Percentiles rank a stretch among this genome's conserved stretches.
These are phyloP conservation scores for Nephrotoma guestfalica DNA, from an alignment of 2,888 invertebrate species.

Conservation along the genomic window DNA sequence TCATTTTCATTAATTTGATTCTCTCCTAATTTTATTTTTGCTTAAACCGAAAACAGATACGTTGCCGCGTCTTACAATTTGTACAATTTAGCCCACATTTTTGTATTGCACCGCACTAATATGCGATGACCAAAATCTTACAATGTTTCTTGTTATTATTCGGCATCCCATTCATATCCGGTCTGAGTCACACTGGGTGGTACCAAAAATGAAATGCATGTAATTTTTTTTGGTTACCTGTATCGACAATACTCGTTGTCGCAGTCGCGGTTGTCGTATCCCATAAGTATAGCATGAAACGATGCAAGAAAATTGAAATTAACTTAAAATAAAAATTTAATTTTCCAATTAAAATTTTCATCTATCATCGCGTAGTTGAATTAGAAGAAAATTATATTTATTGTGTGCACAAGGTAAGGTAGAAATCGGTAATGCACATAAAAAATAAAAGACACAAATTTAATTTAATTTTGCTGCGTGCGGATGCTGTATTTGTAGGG, in stretches of 20 bases:
- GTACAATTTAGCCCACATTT: neutral
- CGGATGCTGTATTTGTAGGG: no score
- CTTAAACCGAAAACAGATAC: neutral
- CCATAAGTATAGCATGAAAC: neutral
- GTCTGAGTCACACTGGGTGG: neutral
- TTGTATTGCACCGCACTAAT: neutral
- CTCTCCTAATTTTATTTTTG: neutral
- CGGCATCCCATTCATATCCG: neutral
- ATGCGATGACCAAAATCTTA: neutral
- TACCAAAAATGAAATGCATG: neutral
- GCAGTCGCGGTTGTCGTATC: no score
- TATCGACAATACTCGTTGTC: no score
- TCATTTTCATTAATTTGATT: neutral
- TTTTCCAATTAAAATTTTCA: neutral
- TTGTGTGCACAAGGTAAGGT: neutral
- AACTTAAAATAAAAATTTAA: neutral
- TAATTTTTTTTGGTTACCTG: no score
- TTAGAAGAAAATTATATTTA: neutral
- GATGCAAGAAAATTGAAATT: neutral
- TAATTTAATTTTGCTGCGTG: neutral
- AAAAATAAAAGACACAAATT: neutral
- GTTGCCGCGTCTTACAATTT: neutral
- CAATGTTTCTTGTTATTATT: neutral
- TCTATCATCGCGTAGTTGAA: neutral
- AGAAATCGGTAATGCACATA: neutral